A percentile compares a stretch with the other conserved stretches of the same genome.
These are phyloP conservation scores for Drosophila pandora DNA, from an alignment of 1,140 invertebrate genomes.

Conservation along the genomic window DNA sequence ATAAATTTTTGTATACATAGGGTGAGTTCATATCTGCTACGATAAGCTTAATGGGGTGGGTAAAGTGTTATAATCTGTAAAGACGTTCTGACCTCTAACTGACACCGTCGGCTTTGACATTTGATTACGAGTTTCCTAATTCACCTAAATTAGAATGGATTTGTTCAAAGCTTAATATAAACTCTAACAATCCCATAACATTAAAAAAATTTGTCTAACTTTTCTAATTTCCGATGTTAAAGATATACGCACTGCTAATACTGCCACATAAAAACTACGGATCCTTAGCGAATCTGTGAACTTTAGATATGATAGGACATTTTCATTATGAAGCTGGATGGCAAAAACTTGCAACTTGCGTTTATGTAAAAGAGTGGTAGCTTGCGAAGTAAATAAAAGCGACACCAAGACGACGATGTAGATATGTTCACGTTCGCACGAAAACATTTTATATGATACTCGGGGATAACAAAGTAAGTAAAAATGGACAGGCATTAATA, in stretches of 20 bases:
- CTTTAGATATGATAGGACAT: too few relatives aligned
- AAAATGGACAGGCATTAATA: conserved; percentile 70
- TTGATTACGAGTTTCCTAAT: neutral
- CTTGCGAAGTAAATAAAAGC: neutral
- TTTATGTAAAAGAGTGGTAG: neutral
- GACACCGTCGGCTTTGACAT: neutral
- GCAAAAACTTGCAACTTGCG: too few relatives aligned
- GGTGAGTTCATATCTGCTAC: neutral
- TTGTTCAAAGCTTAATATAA: neutral
- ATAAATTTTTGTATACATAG: neutral
- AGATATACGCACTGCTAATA: too few relatives aligned
- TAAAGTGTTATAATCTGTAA: conserved; percentile 55
- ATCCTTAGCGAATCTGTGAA: too few relatives aligned
- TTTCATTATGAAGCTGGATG: too few relatives aligned
- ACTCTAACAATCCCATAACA: neutral
- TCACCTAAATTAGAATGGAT: neutral
- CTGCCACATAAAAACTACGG: too few relatives aligned
- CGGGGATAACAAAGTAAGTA: conserved; percentile 25
- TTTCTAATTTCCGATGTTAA: too few relatives aligned
- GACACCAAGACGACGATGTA: neutral
- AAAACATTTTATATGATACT: neutral
- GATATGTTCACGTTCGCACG: neutral
- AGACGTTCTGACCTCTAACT: neutral
- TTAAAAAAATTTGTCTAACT: neutral
- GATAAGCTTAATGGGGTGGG: conserved; percentile 27